Percentiles rank a stretch among this genome's conserved stretches.
phyloP scores from a whole-genome alignment of 1,140 invertebrate species.

The Drosophila arizonae region DNA sequence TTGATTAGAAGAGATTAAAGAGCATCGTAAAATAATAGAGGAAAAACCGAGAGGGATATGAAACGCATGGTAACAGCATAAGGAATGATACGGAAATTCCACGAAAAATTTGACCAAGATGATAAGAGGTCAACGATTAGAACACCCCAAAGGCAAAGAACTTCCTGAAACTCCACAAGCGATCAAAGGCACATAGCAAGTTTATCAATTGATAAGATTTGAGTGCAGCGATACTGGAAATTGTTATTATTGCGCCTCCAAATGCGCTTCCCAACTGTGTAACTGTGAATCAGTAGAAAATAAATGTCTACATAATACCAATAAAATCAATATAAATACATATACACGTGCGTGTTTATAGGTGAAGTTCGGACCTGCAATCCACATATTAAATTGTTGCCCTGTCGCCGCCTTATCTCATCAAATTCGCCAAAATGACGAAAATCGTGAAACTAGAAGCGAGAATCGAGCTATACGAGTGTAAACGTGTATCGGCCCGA shows the following conservation, averaged over 20 bases:
- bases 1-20: conserved; percentile 33
- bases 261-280: conserved; percentile 22
- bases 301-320: conserved; percentile 21
- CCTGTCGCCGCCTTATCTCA: conserved; percentile 32
- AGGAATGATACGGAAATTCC: background rate
- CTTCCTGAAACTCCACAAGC: background rate
- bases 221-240: conserved; percentile 21
- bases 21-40: conserved; percentile 19
- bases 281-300: conserved; percentile 22
- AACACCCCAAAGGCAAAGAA: background rate
- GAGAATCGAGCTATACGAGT: conserved; percentile 34
- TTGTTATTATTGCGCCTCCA: background rate
- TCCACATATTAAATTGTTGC: conserved; percentile 19
- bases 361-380: conserved; percentile 4
- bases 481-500: conserved; percentile 20
- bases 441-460: conserved; percentile 31
- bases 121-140: background rate
- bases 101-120: background rate
- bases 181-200: background rate
- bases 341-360: background rate
- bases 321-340: conserved; percentile 8
- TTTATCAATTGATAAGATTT: conserved; percentile 21
- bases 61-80: conserved; percentile 21
- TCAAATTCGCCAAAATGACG: conserved; percentile 22
- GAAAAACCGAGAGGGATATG: conserved; percentile 1